phyloP scores from a whole-genome alignment of 2,797 vertebrate species.

The Peromyscus melanophrys region DNA sequence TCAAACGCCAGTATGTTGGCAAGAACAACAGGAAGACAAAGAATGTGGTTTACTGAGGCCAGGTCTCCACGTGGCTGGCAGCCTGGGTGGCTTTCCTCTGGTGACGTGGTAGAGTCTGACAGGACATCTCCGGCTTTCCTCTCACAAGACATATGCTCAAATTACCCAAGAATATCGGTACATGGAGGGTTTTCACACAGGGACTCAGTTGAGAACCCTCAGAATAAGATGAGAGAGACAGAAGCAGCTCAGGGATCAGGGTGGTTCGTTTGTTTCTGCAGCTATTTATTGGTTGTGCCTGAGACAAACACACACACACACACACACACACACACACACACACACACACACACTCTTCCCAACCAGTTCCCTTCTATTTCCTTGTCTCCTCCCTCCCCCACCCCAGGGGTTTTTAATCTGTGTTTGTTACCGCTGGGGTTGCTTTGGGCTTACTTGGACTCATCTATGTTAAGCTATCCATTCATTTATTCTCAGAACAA shows the following conservation, averaged over 20 bases:
- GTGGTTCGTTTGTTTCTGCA: constrained; percentile 42
- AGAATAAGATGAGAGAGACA: background rate
- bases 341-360: background rate
- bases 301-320: background rate
- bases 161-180: background rate
- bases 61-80: background rate
- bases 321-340: background rate
- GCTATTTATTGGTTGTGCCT: constrained; percentile 7
- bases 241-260: background rate
- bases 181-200: background rate
- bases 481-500: background rate
- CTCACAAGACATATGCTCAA: background rate
- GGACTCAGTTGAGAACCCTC: constrained; percentile 34
- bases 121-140: background rate
- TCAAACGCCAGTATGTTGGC: background rate
- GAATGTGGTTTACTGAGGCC: background rate
- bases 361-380: background rate
- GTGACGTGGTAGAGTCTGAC: background rate
- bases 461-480: background rate
- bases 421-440: background rate
- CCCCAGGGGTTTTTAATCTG: background rate
- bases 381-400: background rate
- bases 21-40: background rate
- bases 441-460: background rate
- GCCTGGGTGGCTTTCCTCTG: background rate